Conservation (phyloP, 2,113 vertebrate genomes). For the Struthidea cinerea region DNA sequence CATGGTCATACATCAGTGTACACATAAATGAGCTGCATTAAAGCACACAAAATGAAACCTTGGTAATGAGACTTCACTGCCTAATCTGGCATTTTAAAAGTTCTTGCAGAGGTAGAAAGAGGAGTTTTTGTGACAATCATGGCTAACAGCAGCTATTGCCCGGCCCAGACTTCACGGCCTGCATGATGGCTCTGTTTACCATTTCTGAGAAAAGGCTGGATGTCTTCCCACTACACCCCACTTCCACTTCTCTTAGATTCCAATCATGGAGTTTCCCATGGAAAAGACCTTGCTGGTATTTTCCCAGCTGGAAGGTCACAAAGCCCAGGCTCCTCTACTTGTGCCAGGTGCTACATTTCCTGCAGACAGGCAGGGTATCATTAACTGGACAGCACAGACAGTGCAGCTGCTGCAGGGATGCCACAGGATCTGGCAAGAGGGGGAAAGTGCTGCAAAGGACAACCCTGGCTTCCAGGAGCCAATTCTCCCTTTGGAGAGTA, state of each 20-base stretch:
- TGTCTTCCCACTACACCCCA: neutral
- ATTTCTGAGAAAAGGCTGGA: neutral
- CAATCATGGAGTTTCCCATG: neutral
- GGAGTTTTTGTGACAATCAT: neutral
- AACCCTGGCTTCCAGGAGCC: neutral
- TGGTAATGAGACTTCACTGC: neutral
- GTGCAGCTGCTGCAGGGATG: neutral
- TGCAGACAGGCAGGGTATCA: neutral
- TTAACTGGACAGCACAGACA: neutral
- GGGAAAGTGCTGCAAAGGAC: neutral
- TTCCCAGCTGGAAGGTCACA: neutral
- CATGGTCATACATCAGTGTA: neutral
- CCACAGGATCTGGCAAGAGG: neutral
- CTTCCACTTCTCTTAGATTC: neutral
- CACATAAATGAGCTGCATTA: neutral
- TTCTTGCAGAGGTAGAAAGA: neutral
- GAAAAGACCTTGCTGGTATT: neutral
- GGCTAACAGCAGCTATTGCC: neutral
- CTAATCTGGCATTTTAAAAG: neutral
- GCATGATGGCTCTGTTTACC: neutral
- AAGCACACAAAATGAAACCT: neutral
- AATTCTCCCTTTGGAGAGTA: accelerated
- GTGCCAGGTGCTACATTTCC: neutral
- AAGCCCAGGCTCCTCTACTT: neutral
- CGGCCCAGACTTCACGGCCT: neutral